These are phyloP conservation scores for Dendroctonus valens DNA, from an alignment of 1,140 invertebrate genomes.

Conservation along the genomic window DNA sequence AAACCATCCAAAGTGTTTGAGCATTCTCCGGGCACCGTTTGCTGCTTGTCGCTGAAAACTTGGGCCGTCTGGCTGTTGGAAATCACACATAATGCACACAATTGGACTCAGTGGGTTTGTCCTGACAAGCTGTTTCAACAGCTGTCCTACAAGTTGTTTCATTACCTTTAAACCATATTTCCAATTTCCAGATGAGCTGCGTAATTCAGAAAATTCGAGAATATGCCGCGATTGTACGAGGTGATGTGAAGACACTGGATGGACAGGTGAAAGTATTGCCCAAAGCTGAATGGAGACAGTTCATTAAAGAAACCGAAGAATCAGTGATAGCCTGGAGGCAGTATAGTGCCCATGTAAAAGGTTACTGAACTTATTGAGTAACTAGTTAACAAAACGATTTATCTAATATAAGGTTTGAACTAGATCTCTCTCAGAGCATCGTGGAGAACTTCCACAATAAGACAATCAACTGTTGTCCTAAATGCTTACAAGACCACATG, in stretches of 20 bases:
- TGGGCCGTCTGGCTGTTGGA: constrained; percentile 45
- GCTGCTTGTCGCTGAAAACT: constrained; percentile 43
- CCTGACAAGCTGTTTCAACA: neutral
- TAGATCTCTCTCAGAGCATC: constrained; percentile 39
- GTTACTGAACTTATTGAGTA: constrained; percentile 1
- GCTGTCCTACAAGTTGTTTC: no score
- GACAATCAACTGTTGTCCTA: constrained; percentile 41
- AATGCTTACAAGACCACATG: constrained; percentile 43
- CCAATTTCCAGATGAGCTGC: constrained; percentile 29
- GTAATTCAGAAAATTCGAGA: constrained; percentile 39
- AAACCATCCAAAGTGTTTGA: constrained; percentile 39
- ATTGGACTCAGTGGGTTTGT: constrained; percentile 44
- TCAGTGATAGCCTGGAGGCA: constrained; percentile 41
- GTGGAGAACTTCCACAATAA: constrained; percentile 41
- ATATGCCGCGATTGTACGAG: constrained; percentile 37
- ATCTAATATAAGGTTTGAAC: neutral
- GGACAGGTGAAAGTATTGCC: constrained; percentile 36
- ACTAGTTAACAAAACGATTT: neutral
- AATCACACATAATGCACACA: constrained; percentile 44
- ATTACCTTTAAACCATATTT: neutral
- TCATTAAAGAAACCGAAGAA: constrained; percentile 38
- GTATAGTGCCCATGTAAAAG: constrained; percentile 43
- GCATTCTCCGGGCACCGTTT: constrained; percentile 40
- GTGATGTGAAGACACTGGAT: constrained; percentile 33
- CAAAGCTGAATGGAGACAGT: constrained; percentile 43